A percentile compares a stretch with the other conserved stretches of the same genome.
phyloP scores from a whole-genome alignment of 2,113 vertebrate species.

The Raja brachyura region DNA sequence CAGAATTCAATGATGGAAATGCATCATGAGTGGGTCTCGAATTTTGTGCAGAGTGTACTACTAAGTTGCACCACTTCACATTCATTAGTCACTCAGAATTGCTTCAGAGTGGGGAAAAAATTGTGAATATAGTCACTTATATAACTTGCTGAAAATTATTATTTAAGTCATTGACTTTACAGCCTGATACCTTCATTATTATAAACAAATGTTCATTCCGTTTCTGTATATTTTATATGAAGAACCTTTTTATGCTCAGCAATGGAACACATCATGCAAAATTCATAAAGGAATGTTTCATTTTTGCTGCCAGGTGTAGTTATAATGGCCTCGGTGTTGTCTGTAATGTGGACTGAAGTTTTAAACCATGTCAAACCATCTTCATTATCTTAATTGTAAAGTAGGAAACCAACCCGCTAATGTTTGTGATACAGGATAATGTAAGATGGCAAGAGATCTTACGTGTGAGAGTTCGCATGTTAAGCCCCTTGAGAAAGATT shows the following conservation, averaged over 20 bases:
- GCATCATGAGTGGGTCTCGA: neutral
- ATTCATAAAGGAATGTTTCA: neutral
- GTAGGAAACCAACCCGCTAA: neutral
- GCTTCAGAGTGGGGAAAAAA: neutral
- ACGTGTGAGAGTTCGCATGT: neutral
- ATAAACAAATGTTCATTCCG: neutral
- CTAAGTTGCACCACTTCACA: neutral
- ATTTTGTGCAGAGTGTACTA: neutral
- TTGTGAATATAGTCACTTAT: neutral
- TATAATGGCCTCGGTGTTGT: neutral
- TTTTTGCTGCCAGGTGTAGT: neutral
- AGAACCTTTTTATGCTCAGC: neutral
- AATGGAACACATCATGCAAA: neutral
- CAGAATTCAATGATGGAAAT: neutral
- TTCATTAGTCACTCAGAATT: neutral
- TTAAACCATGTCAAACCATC: neutral
- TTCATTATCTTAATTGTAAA: neutral
- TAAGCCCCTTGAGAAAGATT: neutral
- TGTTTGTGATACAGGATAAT: neutral
- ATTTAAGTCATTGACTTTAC: neutral
- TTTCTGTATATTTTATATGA: constrained; percentile 3
- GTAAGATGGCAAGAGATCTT: neutral
- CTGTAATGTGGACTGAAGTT: neutral
- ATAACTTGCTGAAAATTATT: neutral
- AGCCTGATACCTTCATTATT: neutral